Evolutionary conservation across 2,888 invertebrate genomes (phyloP), one percentile per base, ranked within the genome.

Genomic region (Athetis lepigone): DNA sequence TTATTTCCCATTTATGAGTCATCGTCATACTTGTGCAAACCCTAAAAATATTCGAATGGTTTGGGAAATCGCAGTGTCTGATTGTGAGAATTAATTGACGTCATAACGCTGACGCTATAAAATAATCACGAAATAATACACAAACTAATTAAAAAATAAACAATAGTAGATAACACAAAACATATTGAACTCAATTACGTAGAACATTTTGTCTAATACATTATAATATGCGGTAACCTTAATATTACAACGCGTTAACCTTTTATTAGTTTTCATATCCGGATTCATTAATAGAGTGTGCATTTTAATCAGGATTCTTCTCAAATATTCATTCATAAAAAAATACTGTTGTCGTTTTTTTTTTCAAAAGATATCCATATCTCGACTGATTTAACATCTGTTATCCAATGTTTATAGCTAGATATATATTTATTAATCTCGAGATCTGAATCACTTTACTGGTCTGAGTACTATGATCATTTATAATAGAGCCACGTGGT

Each of bases 151-250:
- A 43, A 16, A 33, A 64, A 51, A 49, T 2, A n/a, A 33, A 39
- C 33, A 37, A n/a, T 39, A 19, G 2, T 7, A 66, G 68, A 67
- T 73, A 72, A 67, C 27, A 21, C 16, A 21, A 7, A 23, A 21
- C 29, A 21, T 36, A 29, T 51, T 40, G 36, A 42, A 58, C 37
- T 36, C 4, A 6, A 39, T 37, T 7, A 18, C 37, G 37, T 51
- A 33, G 36, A 21, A 27, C 46, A 71, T 47, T 65, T 72, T 47
- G 18, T 11, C 3, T 29, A 36, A 67, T 37, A 37, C 39, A 49
- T 54, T 40, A 54, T 2, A 40, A 18, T 8, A 50, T 4, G 42
- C 37, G 68, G 54, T 70, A 73, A 73, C 47, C 68, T 60, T 54
- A 54, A 73, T 60, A 67, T 29, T 23, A 39, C 40, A 37, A 51